These are phyloP conservation scores for Mesopsocus fuscifrons DNA, from an alignment of 2,888 invertebrate species.

Conservation along the genomic window DNA sequence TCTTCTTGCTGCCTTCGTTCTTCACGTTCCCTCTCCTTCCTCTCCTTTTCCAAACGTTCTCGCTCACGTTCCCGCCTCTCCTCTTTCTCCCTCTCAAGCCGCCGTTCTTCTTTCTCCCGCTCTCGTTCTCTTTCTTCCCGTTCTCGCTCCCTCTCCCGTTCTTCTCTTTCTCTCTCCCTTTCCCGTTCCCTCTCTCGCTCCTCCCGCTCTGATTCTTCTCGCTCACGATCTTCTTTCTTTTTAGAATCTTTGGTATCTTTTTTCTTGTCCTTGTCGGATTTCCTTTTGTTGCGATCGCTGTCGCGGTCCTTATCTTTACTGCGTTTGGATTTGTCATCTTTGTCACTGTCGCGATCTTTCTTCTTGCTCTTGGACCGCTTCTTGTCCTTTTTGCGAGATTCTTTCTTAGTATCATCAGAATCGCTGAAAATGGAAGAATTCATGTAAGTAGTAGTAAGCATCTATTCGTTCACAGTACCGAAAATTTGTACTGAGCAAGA, in stretches of 20 bases:
- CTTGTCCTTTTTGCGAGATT: constrained; percentile 10
- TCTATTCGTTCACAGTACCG: no score
- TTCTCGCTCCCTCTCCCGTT: constrained; percentile 17
- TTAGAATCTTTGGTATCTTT: background rate
- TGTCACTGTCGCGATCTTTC: constrained; percentile 11
- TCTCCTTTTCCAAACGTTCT: constrained; percentile 11
- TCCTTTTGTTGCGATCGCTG: background rate
- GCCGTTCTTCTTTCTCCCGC: constrained; percentile 18
- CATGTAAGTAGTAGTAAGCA: no score
- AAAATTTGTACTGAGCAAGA: no score
- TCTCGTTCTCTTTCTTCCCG: constrained; percentile 18
- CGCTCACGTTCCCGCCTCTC: constrained; percentile 15
- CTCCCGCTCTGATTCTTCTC: background rate
- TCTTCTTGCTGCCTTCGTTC: constrained; percentile 13
- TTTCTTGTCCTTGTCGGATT: constrained; percentile 17
- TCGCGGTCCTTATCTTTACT: constrained; percentile 19
- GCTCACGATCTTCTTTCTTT: background rate
- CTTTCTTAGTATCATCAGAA: constrained; percentile 5
- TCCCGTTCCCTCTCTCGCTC: constrained; percentile 17
- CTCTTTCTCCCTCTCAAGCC: constrained; percentile 21
- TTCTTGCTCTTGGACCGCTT: constrained; percentile 13
- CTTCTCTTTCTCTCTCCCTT: constrained; percentile 14
- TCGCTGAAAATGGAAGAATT: constrained; percentile 11
- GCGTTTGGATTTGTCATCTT: constrained; percentile 28
- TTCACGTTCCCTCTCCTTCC: constrained; percentile 15